Base-by-base conservation (phyloP, 2,888 invertebrate genomes). In the Dryococelus australis region DNA sequence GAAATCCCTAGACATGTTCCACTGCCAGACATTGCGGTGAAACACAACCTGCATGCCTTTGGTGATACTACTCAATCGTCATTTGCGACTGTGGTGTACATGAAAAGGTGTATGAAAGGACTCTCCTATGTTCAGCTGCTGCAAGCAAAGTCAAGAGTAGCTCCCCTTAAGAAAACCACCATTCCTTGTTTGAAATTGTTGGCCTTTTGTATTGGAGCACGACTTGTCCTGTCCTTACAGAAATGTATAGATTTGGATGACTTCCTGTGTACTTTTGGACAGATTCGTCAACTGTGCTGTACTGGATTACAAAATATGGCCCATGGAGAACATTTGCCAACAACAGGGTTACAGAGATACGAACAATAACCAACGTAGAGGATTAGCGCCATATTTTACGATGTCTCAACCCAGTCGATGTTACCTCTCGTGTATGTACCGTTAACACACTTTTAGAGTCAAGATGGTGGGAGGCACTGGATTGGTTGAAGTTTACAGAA, bases 341-440 rank as follows among this genome's bases (percentile, higher is more conserved):
- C n/a, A 89, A 88, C 65, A 28, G 89, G 53, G 88, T 89, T 0
- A 88, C 86, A 43, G 90, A 90, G 87, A 89, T 43, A 24, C 10
- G 28, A 24, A 26, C 83, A 20, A 16, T 83, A 20, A 24, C 83
- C 8, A 28, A 43, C 3, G 9, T 35, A 13, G n/a, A 13, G 0
- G 78, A 88, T 3, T 90, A 90, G 90, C 9, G 85, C 6, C 90
- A 90, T 89, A 85, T 90, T 16, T 89, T 89, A 9, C 89, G 90
- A 10, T 47, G 27, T 10, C 24, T 84, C 12, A 90, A 90, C 83
- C 89, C 89, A 5, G 90, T 90, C 4, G 90, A 90, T 84, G 86
- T 90, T 2, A 90, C 90, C 13, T 90, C 90, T 0, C 0, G 90
- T 78, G 90, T 89, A 16, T 89, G 86, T 28, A 26, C n/a, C 51